Evolutionary conservation across 2,797 vertebrate genomes (phyloP).

Genomic region (Glyptemys insculpta): DNA sequence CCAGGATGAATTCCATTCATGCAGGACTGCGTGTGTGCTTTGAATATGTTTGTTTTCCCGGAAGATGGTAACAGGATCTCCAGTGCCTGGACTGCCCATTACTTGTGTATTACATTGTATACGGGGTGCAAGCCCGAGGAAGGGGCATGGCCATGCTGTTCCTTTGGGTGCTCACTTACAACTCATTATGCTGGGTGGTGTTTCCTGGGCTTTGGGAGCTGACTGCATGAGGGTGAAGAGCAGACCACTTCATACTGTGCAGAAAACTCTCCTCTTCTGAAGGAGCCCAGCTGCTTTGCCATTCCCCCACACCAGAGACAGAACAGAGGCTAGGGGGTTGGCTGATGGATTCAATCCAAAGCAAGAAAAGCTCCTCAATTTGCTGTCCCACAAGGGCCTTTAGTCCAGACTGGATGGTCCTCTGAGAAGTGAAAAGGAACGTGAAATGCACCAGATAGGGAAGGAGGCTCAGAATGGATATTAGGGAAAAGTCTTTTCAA

Average conservation of each 20-base stretch:
- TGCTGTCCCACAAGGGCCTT: not conserved
- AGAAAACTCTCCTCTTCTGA: not conserved
- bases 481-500: not conserved
- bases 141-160: not conserved
- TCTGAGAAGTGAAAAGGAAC: not conserved
- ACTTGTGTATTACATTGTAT: not conserved
- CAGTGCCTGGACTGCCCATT: fast-evolving
- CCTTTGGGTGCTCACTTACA: not conserved
- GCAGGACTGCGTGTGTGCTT: fast-evolving
- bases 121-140: not conserved
- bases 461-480: not conserved
- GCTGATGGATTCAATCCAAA: not conserved
- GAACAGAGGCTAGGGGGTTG: not conserved
- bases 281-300: not conserved
- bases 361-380: not conserved
- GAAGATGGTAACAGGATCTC: not conserved
- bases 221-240: not conserved
- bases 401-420: not conserved
- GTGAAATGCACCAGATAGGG: not conserved
- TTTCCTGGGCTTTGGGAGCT: not conserved
- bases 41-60: fast-evolving
- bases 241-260: not conserved
- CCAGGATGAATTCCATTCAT: not conserved
- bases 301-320: fast-evolving
- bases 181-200: not conserved